phyloP scores from a whole-genome alignment of 2,797 vertebrate genomes.

The Sebastes cheni region DNA sequence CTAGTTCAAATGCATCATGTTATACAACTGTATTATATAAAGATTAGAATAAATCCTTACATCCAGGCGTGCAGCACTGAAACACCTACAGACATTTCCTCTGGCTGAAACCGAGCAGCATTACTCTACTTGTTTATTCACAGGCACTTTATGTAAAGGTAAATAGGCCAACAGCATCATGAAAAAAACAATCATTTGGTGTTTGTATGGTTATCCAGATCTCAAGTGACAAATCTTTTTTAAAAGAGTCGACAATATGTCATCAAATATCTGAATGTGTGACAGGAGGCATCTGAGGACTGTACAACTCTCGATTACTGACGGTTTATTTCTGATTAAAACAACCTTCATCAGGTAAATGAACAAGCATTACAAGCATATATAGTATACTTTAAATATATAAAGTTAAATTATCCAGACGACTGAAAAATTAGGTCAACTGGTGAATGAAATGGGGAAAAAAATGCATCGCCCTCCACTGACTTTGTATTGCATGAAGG shows the following conservation, averaged over 20 bases:
- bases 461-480: too few relatives aligned
- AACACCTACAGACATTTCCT: not conserved
- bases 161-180: not conserved
- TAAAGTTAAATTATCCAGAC: not conserved
- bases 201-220: not conserved
- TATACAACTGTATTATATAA: not conserved
- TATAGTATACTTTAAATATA: not conserved
- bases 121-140: not conserved
- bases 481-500: too few relatives aligned
- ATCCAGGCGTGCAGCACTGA: not conserved
- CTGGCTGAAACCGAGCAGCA: not conserved
- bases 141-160: not conserved
- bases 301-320: not conserved
- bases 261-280: not conserved
- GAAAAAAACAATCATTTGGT: not conserved
- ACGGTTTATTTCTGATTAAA: not conserved
- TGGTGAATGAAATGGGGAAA: not conserved
- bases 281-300: too few relatives aligned
- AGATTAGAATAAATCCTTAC: slow-evolving; percentile 28
- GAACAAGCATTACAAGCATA: not conserved
- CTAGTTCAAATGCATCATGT: not conserved
- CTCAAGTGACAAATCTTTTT: not conserved
- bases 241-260: not conserved
- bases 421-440: not conserved
- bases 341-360: not conserved